phyloP scores from a whole-genome alignment of 2,113 vertebrate genomes.

The Casuarius casuarius region DNA sequence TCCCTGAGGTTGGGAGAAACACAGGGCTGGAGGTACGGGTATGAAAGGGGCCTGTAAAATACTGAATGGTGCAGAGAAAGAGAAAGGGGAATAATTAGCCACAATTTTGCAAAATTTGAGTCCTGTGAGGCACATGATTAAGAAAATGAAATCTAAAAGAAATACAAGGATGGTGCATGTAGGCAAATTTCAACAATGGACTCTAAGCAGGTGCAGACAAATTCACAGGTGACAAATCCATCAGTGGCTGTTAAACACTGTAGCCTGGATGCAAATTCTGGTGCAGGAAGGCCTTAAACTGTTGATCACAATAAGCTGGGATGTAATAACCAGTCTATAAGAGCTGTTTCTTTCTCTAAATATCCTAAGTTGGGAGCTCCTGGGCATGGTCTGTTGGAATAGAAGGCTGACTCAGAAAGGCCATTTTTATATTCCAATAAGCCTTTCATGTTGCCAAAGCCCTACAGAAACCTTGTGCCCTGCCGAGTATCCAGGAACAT shows the following conservation, averaged over 20 bases:
- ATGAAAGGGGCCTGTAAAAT: rapidly evolving
- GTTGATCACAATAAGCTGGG: neutral
- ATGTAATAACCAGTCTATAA: neutral
- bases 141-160: neutral
- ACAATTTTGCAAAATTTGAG: neutral
- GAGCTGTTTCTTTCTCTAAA: neutral
- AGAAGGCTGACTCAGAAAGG: neutral
- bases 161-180: neutral
- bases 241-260: rapidly evolving
- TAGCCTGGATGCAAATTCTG: neutral
- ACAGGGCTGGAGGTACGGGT: rapidly evolving
- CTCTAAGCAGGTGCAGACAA: neutral
- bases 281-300: neutral
- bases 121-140: neutral
- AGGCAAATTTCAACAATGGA: neutral
- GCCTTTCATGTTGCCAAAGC: neutral
- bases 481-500: neutral
- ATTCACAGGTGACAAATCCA: neutral
- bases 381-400: neutral
- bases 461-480: no score
- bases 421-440: rapidly evolving
- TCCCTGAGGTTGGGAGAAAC: neutral
- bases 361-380: neutral
- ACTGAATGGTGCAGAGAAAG: neutral
- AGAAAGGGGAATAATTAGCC: neutral